Conservation (phyloP, 2,888 invertebrate species). For the Acanthosepion esculentum region DNA sequence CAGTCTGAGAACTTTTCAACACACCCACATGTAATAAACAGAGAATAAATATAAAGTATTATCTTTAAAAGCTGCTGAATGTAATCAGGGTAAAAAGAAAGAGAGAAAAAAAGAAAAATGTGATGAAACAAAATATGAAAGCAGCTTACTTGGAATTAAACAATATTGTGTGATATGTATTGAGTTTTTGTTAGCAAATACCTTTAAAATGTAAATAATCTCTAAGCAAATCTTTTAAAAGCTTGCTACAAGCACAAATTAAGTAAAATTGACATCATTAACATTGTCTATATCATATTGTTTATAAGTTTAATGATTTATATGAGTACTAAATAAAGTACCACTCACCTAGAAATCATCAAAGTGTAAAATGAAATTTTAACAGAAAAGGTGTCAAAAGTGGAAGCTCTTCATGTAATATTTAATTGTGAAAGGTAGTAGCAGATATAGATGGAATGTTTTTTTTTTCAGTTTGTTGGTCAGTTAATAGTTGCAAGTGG, state of each 20-base stretch:
- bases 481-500: background rate
- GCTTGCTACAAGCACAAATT: no score
- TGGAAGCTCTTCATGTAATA: background rate
- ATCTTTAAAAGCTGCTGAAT: no score
- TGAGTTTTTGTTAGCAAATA: background rate
- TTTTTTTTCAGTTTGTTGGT: constrained; percentile 6
- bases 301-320: background rate
- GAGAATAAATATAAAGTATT: no score
- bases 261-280: no score
- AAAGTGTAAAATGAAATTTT: background rate
- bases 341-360: background rate
- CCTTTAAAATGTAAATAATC: no score
- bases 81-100: no score
- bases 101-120: no score
- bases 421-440: background rate
- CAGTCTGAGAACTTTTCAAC: no score
- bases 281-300: no score
- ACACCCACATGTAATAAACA: no score
- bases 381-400: background rate
- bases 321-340: constrained; percentile 4
- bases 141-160: background rate
- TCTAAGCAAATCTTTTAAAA: no score
- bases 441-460: background rate
- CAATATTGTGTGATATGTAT: background rate
- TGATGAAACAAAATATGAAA: background rate